Base-by-base conservation (phyloP, 2,888 invertebrate genomes). In the Hypomecis punctinalis region DNA sequence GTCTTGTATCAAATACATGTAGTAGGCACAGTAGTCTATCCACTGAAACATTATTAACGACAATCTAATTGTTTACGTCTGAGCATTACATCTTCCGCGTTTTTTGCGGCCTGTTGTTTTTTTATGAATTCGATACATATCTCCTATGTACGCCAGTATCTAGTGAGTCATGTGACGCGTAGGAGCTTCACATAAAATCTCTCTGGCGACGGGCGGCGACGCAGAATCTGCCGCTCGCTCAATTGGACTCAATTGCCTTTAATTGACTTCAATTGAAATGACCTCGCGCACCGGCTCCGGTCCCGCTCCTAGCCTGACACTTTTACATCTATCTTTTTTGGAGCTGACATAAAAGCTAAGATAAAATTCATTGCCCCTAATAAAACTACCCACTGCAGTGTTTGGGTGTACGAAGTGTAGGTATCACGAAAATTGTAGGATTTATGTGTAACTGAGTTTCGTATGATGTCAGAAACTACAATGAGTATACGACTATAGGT, bases 311-410 rank as follows among this genome's bases (percentile, higher is more conserved):
- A 90, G 89, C 84, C 83, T 88, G 90, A 91, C 92, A 91, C 89
- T 91, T 90, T 90, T 91, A 90, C 90, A 91, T 91, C 90, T 89
- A 92, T 91, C 91, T 91, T 92, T 91, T 91, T 92, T 88, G 90
- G 88, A 90, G 86, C 84, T 90, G 90, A 88, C 90, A 90, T 89
- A 86, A 88, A 89, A 85, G 84, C 78, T 79, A 82, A 84, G 84
- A 86, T 90, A 87, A 84, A 88, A 85, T 83, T 87, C 83, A 86
- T 87, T 86, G 82, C 76, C 73, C 74, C 74, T 77, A 83, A 83
- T 87, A 83, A 85, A 83, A 80, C 74, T 77, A 72, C 61, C 68
- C 72, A 74, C 73, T 75, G 70, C 69, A 54, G 39, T 61, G 60
- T 61, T 65, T 61, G 56, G 60, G 47, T 52, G 55, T 42, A n/a